Conservation (phyloP, 1,140 invertebrate genomes). For the Riptortus pedestris region DNA sequence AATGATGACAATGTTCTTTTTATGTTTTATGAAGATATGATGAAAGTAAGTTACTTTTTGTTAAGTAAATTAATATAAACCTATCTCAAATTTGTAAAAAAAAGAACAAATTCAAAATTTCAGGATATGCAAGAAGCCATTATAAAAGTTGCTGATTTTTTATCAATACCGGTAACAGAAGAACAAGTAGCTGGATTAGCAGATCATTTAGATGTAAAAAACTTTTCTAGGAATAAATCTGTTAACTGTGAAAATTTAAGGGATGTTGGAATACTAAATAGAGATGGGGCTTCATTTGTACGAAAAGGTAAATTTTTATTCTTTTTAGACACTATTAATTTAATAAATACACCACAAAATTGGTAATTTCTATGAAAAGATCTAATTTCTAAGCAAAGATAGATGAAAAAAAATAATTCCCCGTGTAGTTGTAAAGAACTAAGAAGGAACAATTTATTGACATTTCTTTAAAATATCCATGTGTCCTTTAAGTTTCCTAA, state of each 20-base stretch:
- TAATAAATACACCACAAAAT: too few relatives aligned
- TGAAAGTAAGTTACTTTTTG: conserved; percentile 47
- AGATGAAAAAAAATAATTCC: too few relatives aligned
- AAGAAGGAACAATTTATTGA: too few relatives aligned
- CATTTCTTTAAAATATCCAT: too few relatives aligned
- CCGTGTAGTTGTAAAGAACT: too few relatives aligned
- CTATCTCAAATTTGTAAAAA: neutral
- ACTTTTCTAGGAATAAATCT: conserved; percentile 39
- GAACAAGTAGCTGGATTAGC: conserved; percentile 44
- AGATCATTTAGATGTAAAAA: conserved; percentile 46
- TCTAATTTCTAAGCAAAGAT: neutral
- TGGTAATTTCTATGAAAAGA: too few relatives aligned
- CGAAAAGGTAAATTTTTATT: conserved; percentile 30
- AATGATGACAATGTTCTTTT: conserved; percentile 60
- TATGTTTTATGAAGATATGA: conserved; percentile 71
- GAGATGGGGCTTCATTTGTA: conserved; percentile 31
- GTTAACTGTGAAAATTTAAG: conserved; percentile 33
- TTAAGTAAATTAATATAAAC: too few relatives aligned
- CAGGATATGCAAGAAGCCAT: conserved; percentile 28
- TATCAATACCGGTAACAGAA: conserved; percentile 43
- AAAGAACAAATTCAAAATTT: conserved; percentile 9
- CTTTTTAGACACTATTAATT: conserved; percentile 16
- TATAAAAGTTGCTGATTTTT: conserved; percentile 44
- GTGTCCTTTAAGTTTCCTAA: too few relatives aligned
- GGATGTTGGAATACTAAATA: conserved; percentile 30